Evolutionary conservation across 2,888 invertebrate genomes (phyloP).

Genomic region (Branchipolynoe longqiensis): DNA sequence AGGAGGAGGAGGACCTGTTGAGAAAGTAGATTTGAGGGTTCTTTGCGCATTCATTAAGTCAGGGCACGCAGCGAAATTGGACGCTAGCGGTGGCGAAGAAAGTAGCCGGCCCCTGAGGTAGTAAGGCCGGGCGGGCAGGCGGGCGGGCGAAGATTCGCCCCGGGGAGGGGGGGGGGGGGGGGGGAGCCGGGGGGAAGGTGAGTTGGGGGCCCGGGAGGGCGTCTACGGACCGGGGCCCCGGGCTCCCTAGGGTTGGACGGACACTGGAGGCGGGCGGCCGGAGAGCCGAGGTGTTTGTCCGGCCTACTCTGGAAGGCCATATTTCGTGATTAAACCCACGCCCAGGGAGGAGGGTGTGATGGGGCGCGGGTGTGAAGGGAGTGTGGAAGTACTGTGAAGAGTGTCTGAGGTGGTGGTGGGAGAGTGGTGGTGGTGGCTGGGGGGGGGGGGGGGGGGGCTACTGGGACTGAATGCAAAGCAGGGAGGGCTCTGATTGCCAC

Average conservation of each 20-base stretch:
- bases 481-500: not conserved
- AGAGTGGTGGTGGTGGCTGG: not conserved
- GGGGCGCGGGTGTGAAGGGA: not conserved
- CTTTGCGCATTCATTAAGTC: no score
- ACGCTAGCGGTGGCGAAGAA: no score
- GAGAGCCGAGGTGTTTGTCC: slow-evolving; percentile 46
- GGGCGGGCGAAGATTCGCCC: no score
- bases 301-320: slow-evolving; percentile 6
- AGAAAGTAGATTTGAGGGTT: no score
- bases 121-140: no score
- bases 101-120: no score
- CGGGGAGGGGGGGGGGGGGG: not conserved
- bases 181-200: not conserved
- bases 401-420: not conserved
- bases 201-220: not conserved
- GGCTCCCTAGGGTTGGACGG: no score
- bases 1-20: no score
- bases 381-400: not conserved
- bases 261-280: no score
- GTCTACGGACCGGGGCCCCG: no score
- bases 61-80: no score
- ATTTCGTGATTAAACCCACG: not conserved
- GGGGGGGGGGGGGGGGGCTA: not conserved
- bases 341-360: not conserved
- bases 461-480: no score